Evolutionary conservation across 1,140 invertebrate genomes (phyloP).

Genomic region (Cyclargus thomasi): DNA sequence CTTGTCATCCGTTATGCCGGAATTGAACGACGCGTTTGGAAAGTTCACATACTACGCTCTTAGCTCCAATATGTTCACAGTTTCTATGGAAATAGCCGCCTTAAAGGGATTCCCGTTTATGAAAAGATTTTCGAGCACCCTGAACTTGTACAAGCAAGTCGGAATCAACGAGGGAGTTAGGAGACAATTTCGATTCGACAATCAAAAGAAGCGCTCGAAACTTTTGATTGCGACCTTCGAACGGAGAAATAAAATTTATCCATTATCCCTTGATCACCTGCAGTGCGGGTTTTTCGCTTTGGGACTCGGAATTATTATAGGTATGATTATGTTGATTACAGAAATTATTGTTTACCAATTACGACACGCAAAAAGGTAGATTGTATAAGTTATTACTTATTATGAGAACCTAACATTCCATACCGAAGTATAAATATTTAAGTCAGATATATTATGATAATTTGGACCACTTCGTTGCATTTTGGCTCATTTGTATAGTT

Average conservation of each 20-base stretch:
- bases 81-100: slow-evolving; percentile 72
- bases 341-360: slow-evolving; percentile 31
- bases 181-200: slow-evolving; percentile 31
- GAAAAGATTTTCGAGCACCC: slow-evolving; percentile 55
- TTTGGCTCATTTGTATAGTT: too few species aligned
- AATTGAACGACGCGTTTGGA: slow-evolving; percentile 51
- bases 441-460: too few species aligned
- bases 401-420: too few species aligned
- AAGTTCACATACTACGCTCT: slow-evolving; percentile 57
- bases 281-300: slow-evolving; percentile 70
- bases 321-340: slow-evolving; percentile 39
- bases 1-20: slow-evolving; percentile 45
- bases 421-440: too few species aligned
- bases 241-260: slow-evolving; percentile 35
- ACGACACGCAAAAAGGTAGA: background rate
- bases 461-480: too few species aligned
- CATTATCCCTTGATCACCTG: slow-evolving; percentile 68
- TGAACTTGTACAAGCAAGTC: slow-evolving; percentile 60
- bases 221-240: slow-evolving; percentile 26
- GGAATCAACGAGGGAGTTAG: slow-evolving; percentile 57
- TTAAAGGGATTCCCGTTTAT: slow-evolving; percentile 73
- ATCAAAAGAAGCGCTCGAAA: slow-evolving; percentile 30
- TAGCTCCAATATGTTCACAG: slow-evolving; percentile 62
- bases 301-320: slow-evolving; percentile 47
- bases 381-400: too few species aligned